Evolutionary conservation across 1,140 invertebrate species (phyloP).

Genomic region (Aphaenogaster ashmeadi): DNA sequence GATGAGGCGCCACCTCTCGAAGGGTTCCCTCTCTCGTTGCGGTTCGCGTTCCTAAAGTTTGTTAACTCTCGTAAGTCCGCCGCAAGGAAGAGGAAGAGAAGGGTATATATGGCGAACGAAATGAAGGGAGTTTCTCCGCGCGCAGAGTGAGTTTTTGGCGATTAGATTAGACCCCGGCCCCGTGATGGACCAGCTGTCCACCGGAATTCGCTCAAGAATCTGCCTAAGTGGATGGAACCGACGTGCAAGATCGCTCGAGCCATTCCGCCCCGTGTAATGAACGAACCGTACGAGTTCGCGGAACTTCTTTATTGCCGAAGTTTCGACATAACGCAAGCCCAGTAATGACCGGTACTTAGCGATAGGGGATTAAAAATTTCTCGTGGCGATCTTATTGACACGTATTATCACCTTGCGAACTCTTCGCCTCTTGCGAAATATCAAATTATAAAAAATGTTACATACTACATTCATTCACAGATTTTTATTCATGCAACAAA

Average conservation of each 20-base stretch:
- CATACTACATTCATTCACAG: neutral
- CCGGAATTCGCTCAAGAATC: constrained; percentile 81
- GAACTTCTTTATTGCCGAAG: constrained; percentile 78
- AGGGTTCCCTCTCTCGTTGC: constrained; percentile 62
- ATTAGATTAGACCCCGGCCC: constrained; percentile 81
- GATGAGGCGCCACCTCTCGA: constrained; percentile 72
- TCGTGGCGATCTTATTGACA: constrained; percentile 11
- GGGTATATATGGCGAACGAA: constrained; percentile 71
- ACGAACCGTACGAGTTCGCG: constrained; percentile 72
- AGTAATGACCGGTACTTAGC: constrained; percentile 66
- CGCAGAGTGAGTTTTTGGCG: constrained; percentile 81
- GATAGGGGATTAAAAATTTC: constrained; percentile 70
- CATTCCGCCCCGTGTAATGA: constrained; percentile 73
- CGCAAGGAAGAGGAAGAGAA: constrained; percentile 66
- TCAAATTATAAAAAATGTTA: neutral
- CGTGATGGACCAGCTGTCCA: constrained; percentile 81
- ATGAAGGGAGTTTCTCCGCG: constrained; percentile 81
- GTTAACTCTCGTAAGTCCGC: constrained; percentile 80
- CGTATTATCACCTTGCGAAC: neutral
- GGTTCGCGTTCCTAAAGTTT: constrained; percentile 81
- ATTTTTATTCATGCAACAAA: neutral
- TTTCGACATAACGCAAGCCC: constrained; percentile 62
- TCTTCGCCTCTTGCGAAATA: neutral
- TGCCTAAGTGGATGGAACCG: constrained; percentile 81
- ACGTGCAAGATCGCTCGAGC: constrained; percentile 71